Conservation (phyloP, 2,797 vertebrate species). For the Helarctos malayanus region DNA sequence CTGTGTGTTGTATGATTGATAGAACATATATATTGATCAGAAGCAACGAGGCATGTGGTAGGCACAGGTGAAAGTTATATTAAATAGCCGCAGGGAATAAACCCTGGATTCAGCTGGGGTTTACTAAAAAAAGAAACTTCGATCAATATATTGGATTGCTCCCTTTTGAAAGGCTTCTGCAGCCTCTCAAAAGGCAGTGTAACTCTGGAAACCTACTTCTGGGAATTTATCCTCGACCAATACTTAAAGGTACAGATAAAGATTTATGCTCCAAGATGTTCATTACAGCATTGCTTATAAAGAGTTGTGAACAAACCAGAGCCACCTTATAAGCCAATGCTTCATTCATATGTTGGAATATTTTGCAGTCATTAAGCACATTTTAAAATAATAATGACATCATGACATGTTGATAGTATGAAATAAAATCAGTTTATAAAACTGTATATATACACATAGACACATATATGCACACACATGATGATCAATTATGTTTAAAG, state of each 20-base stretch:
- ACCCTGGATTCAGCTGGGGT: conserved; percentile 42
- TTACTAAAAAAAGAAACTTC: conserved; percentile 64
- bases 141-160: conserved; percentile 67
- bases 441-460: not conserved
- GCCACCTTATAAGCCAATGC: not conserved
- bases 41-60: not conserved
- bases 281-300: conserved; percentile 30
- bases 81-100: conserved; percentile 48
- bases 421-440: conserved; percentile 24
- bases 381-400: conserved; percentile 41
- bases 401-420: not conserved
- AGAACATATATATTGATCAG: conserved; percentile 48
- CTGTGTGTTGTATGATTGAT: conserved; percentile 14
- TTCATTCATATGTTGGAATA: not conserved
- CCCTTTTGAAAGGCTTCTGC: conserved; percentile 47
- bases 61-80: conserved; percentile 65
- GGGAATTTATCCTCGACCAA: conserved; percentile 44
- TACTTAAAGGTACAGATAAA: conserved; percentile 53
- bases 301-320: not conserved
- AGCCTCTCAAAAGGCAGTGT: conserved; percentile 2
- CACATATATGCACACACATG: not conserved
- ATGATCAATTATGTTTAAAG: conserved; percentile 43
- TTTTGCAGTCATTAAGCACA: not conserved
- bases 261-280: conserved; percentile 46
- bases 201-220: conserved; percentile 53